Conservation (phyloP, 2,797 vertebrate species). For the Hippopotamyrus pictus region DNA sequence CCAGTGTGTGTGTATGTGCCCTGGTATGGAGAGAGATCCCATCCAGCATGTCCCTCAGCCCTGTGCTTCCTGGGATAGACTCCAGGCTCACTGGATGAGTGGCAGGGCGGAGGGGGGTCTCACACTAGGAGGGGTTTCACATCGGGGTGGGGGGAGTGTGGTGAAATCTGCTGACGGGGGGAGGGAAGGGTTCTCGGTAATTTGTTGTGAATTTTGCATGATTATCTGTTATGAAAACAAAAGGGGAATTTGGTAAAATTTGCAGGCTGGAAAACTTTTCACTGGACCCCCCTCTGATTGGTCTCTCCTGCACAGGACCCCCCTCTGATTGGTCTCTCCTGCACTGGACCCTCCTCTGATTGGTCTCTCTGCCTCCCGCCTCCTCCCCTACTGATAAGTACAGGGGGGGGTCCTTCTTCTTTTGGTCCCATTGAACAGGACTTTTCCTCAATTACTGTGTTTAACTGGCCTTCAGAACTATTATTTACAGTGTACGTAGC, state of each 20-base stretch:
- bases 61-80: background rate
- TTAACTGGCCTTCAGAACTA: background rate
- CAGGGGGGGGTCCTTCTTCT: background rate
- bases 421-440: background rate
- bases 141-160: background rate
- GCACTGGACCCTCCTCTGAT: too few species aligned
- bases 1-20: background rate
- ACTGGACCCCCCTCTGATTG: background rate
- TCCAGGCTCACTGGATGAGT: background rate
- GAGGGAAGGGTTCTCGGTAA: background rate
- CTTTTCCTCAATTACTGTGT: background rate
- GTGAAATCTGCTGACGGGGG: background rate
- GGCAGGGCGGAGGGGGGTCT: background rate
- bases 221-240: background rate
- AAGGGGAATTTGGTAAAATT: background rate
- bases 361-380: background rate
- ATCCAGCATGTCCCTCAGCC: background rate
- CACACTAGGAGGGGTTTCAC: background rate
- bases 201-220: background rate
- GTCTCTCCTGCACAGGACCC: background rate
- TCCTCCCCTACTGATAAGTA: background rate
- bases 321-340: too few species aligned
- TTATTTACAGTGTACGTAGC: background rate
- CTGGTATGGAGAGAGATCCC: background rate
- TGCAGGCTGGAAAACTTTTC: background rate